These are phyloP conservation scores for Icerya purchasi DNA, from an alignment of 2,888 invertebrate species.

Conservation along the genomic window DNA sequence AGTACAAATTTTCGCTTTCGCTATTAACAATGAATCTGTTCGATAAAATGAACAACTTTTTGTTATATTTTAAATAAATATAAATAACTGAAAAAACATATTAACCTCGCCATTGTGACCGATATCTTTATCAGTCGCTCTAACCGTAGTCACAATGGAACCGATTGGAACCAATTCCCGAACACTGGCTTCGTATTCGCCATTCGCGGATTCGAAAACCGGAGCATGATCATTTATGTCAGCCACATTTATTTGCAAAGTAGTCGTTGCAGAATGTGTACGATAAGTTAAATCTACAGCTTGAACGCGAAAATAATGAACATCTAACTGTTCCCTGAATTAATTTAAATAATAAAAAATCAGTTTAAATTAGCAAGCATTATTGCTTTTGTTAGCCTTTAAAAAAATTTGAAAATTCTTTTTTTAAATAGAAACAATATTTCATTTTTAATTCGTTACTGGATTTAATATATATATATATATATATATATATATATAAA, in stretches of 20 bases:
- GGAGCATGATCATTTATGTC: conserved; percentile 93
- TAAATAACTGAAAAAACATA: too few relatives aligned
- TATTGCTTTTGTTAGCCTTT: too few relatives aligned
- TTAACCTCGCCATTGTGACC: conserved; percentile 68
- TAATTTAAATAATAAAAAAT: not conserved
- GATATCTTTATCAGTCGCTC: conserved; percentile 78
- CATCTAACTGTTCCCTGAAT: conserved; percentile 52
- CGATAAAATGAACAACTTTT: too few relatives aligned
- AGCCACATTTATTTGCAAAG: conserved; percentile 66
- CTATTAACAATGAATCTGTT: too few relatives aligned
- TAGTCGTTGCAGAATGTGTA: conserved; percentile 74
- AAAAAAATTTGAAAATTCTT: too few relatives aligned
- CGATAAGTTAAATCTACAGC: conserved; percentile 75
- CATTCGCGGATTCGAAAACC: conserved; percentile 53
- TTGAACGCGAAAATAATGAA: conserved; percentile 76
- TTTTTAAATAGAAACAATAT: too few relatives aligned
- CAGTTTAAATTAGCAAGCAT: too few relatives aligned
- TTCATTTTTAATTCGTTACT: too few relatives aligned
- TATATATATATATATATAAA: too few relatives aligned
- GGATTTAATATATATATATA: too few relatives aligned
- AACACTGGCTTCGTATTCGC: conserved; percentile 69
- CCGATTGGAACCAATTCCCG: conserved; percentile 74
- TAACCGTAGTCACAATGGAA: conserved; percentile 66
- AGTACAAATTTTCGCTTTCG: too few relatives aligned
- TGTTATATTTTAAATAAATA: too few relatives aligned